These are phyloP conservation scores for Antennarius maculatus DNA, from an alignment of 2,797 vertebrate genomes.

Conservation along the genomic window DNA sequence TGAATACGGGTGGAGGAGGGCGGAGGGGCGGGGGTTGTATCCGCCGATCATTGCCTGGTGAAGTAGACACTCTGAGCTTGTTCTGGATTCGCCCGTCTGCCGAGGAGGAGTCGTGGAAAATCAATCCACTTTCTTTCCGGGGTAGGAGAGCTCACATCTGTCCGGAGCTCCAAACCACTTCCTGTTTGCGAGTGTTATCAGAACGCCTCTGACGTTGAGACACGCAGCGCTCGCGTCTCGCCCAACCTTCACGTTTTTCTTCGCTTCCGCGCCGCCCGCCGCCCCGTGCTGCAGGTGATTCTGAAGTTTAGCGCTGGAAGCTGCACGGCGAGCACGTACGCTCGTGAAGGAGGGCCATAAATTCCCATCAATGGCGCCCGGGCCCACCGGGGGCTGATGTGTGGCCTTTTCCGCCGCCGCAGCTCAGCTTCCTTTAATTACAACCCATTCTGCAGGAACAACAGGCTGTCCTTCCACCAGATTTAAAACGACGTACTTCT, in stretches of 20 bases:
- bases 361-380: slow-evolving; percentile 76
- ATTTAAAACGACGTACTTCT: slow-evolving; percentile 77
- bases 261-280: background rate
- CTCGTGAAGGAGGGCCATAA: slow-evolving; percentile 62
- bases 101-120: slow-evolving; percentile 67
- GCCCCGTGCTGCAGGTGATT: slow-evolving; percentile 19
- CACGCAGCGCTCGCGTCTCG: too few relatives aligned
- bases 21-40: slow-evolving; percentile 11
- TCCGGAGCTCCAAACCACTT: slow-evolving; percentile 40
- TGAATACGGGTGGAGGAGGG: slow-evolving; percentile 16
- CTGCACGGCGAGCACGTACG: slow-evolving; percentile 43
- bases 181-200: slow-evolving; percentile 27
- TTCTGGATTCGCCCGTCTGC: slow-evolving; percentile 63
- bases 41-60: slow-evolving; percentile 56
- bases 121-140: slow-evolving; percentile 69
- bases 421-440: slow-evolving; percentile 81
- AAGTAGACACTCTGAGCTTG: slow-evolving; percentile 66
- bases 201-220: slow-evolving; percentile 12
- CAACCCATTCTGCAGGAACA: slow-evolving; percentile 80
- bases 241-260: slow-evolving; percentile 5
- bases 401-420: slow-evolving; percentile 74
- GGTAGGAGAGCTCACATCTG: slow-evolving; percentile 47
- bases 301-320: slow-evolving; percentile 30
- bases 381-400: slow-evolving; percentile 66
- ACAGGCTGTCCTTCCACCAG: slow-evolving; percentile 80